Evolutionary conservation across 2,888 invertebrate genomes (phyloP).

Genomic region (Podabrus alpinus): DNA sequence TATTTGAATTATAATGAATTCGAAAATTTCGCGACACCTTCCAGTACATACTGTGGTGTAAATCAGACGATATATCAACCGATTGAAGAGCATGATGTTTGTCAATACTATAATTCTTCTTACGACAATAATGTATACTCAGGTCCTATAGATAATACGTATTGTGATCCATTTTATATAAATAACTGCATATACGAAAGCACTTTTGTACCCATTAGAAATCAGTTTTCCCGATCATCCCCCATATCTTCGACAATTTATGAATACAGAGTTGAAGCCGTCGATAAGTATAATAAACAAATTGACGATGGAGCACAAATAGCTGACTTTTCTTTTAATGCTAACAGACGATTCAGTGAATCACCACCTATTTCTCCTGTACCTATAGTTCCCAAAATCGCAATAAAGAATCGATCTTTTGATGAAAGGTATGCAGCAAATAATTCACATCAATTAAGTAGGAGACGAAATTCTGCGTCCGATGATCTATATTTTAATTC

Average conservation of each 20-base stretch:
- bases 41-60: background rate
- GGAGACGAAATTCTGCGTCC: background rate
- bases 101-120: background rate
- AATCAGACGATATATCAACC: background rate
- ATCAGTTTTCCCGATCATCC: background rate
- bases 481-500: background rate
- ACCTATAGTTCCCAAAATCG: background rate
- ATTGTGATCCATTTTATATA: background rate
- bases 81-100: background rate
- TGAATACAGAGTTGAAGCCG: background rate
- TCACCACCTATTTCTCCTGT: background rate
- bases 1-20: too few species aligned
- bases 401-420: background rate
- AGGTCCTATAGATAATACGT: background rate
- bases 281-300: too few species aligned
- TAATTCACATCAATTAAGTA: background rate
- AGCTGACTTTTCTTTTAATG: background rate
- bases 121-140: background rate
- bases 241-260: background rate
- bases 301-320: background rate
- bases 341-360: background rate
- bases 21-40: background rate
- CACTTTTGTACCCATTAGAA: background rate
- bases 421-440: background rate
- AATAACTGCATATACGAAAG: background rate